Evolutionary conservation across 37 sponge, comb jelly and placozoan species (phyloP).

Genomic region (Dysidea cf. avara): DNA sequence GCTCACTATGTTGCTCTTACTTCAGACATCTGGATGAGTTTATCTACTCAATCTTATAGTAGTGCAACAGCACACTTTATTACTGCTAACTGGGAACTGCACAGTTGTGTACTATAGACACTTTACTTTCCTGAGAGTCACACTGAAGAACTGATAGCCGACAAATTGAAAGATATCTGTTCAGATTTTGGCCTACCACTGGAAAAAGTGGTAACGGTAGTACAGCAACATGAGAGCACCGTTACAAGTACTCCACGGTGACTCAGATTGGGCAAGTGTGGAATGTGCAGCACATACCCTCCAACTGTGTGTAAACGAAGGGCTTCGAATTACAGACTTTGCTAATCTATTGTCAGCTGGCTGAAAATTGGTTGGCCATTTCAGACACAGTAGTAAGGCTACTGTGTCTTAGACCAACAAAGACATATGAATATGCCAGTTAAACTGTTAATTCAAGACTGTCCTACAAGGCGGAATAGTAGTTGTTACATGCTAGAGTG

Average conservation of each 20-base stretch:
- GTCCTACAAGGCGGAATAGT: constrained; percentile 26
- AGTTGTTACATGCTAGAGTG: constrained; percentile 3
- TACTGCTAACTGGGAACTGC: background rate
- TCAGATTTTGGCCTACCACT: background rate
- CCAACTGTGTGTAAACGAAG: constrained; percentile 24
- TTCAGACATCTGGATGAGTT: constrained; percentile 20
- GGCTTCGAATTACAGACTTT: background rate
- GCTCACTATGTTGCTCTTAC: constrained; percentile 7
- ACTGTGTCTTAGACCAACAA: constrained; percentile 6
- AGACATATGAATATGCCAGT: constrained; percentile 16
- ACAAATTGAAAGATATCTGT: background rate
- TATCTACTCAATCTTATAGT: background rate
- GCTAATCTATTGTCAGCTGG: constrained; percentile 13
- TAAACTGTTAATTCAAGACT: constrained; percentile 15
- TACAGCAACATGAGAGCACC: background rate
- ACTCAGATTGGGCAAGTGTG: constrained; percentile 13
- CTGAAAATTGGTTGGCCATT: constrained; percentile 28
- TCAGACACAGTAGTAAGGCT: no score
- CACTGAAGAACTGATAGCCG: constrained; percentile 9
- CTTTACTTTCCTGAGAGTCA: constrained; percentile 8
- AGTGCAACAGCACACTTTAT: constrained; percentile 9
- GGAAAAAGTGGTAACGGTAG: background rate
- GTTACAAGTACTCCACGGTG: background rate
- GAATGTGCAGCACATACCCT: constrained; percentile 16
- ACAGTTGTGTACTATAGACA: constrained; percentile 9